Conservation (phyloP, 2,888 invertebrate genomes). For the Eustalomyia histrio region DNA sequence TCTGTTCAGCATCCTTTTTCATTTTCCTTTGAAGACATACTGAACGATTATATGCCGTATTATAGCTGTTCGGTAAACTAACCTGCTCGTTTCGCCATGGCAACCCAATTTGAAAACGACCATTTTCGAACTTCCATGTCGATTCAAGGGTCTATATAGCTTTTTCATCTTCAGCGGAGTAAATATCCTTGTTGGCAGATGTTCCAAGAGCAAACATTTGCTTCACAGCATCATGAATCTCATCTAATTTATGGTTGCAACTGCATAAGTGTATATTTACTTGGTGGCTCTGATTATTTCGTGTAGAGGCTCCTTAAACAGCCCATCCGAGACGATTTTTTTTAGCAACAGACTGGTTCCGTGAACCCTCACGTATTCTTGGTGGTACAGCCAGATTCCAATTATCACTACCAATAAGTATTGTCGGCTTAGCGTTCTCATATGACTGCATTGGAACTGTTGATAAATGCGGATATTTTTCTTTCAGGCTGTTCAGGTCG, state of each 20-base stretch:
- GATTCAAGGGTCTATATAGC: slow-evolving; percentile 33
- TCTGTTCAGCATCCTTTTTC: background rate
- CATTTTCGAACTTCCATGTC: slow-evolving; percentile 20
- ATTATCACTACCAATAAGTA: too few species aligned
- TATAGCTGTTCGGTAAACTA: slow-evolving; percentile 33
- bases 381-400: too few species aligned
- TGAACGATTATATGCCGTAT: slow-evolving; percentile 7
- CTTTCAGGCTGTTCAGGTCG: too few species aligned
- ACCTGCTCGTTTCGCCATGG: slow-evolving; percentile 37
- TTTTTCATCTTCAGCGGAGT: slow-evolving; percentile 1
- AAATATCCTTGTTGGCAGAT: background rate
- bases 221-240: slow-evolving; percentile 25
- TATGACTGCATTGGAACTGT: background rate
- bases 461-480: too few species aligned
- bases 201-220: slow-evolving; percentile 12
- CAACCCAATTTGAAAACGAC: slow-evolving; percentile 5
- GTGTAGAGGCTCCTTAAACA: too few species aligned
- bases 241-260: slow-evolving; percentile 13
- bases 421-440: too few species aligned
- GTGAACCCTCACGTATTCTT: too few species aligned
- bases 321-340: too few species aligned
- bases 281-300: too few species aligned
- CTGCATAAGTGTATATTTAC: slow-evolving; percentile 42
- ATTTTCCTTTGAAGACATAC: slow-evolving; percentile 22
- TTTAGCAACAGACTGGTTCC: too few species aligned